Percentiles rank a stretch among this genome's conserved stretches.
phyloP scores from a whole-genome alignment of 2,797 vertebrate genomes.

The Characodon lateralis region DNA sequence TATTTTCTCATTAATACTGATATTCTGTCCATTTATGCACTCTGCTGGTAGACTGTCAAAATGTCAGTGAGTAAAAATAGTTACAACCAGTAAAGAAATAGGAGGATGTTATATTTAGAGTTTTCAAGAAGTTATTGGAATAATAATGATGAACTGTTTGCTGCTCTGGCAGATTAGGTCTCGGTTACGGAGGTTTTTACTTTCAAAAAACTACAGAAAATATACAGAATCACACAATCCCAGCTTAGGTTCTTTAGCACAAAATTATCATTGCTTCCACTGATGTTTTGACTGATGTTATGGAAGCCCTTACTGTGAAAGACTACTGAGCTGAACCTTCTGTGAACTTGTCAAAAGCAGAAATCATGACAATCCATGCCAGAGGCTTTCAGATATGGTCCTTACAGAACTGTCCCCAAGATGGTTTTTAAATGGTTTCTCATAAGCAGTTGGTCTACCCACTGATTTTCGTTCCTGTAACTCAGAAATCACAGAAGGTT shows the following conservation, averaged over 20 bases:
- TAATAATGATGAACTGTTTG: not conserved
- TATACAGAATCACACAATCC: not conserved
- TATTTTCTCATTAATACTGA: conserved; percentile 15
- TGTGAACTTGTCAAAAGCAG: not conserved
- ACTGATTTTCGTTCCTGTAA: not conserved
- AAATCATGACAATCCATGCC: not conserved
- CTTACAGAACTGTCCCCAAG: not conserved
- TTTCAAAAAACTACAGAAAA: not conserved
- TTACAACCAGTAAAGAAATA: not conserved
- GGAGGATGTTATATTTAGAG: not conserved
- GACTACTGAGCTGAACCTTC: not conserved
- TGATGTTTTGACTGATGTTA: not conserved
- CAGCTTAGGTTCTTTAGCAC: not conserved
- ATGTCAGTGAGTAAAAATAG: conserved; percentile 1
- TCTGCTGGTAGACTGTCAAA: not conserved
- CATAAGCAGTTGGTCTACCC: not conserved
- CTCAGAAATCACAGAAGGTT: not conserved
- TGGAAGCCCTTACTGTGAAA: not conserved
- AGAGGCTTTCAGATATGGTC: not conserved
- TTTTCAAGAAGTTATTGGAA: not conserved
- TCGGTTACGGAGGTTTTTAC: not conserved
- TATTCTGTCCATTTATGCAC: not conserved
- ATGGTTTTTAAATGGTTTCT: not conserved
- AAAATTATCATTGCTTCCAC: not conserved
- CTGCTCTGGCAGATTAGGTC: not conserved